Evolutionary conservation across 2,797 vertebrate species (phyloP).

Genomic region (Heteromormyrus szaboi): DNA sequence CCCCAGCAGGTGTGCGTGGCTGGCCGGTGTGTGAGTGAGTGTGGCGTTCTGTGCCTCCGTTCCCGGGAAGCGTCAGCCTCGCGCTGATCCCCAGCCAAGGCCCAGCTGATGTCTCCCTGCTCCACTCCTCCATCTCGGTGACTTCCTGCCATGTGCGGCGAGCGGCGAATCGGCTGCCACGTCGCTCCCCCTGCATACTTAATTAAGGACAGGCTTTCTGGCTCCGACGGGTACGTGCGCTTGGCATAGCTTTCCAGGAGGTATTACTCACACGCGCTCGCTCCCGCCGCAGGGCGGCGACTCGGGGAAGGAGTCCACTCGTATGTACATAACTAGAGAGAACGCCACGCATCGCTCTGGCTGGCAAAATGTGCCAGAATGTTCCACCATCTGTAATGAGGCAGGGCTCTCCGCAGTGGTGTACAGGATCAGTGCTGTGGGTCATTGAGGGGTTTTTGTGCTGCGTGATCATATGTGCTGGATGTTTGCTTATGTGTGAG

Average conservation of each 20-base stretch:
- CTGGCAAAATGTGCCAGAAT: background rate
- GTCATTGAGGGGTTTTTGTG: background rate
- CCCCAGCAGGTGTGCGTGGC: background rate
- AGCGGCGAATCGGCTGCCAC: background rate
- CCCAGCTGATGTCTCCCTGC: background rate
- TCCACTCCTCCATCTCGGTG: conserved; percentile 6
- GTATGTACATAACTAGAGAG: conserved; percentile 11
- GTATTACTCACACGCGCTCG: conserved; percentile 2
- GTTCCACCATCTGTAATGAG: background rate
- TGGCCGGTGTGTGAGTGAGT: background rate
- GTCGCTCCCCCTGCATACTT: conserved; percentile 9
- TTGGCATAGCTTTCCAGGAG: conserved; percentile 28
- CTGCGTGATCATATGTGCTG: background rate
- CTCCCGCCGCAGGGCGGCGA: background rate
- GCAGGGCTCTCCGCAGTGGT: background rate
- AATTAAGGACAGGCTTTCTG: conserved; percentile 57
- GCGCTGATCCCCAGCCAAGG: background rate
- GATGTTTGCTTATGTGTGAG: background rate
- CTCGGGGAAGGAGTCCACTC: conserved; percentile 25
- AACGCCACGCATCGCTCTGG: background rate
- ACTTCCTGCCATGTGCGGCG: background rate
- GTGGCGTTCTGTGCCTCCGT: background rate
- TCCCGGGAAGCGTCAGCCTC: conserved; percentile 9
- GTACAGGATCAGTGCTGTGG: background rate
- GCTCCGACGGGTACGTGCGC: conserved; percentile 51